Conservation (phyloP, 2,888 invertebrate genomes). For the Gymnoscelis rufifasciata region DNA sequence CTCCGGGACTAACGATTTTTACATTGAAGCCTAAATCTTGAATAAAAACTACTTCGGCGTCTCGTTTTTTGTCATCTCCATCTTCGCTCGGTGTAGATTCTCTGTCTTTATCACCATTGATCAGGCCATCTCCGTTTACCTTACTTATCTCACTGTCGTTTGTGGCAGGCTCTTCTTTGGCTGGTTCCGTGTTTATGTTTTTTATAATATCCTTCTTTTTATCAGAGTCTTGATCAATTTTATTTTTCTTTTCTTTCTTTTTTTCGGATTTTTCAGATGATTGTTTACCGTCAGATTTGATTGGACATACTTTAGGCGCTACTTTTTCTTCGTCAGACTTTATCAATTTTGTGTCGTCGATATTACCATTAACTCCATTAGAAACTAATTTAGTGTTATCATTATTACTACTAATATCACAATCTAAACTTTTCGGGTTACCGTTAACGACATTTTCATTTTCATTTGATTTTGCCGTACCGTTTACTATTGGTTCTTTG, state of each 20-base stretch:
- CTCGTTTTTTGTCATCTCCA: conserved; percentile 80
- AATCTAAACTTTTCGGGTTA: conserved; percentile 65
- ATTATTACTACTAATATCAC: conserved; percentile 78
- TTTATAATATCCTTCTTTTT: conserved; percentile 51
- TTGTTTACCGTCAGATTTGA: conserved; percentile 49
- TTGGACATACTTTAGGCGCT: conserved; percentile 40
- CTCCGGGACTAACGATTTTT: conserved; percentile 94
- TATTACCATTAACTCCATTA: conserved; percentile 70
- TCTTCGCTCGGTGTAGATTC: conserved; percentile 72
- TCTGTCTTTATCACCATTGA: conserved; percentile 67
- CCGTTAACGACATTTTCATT: conserved; percentile 59
- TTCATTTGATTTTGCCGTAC: conserved; percentile 53
- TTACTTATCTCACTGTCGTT: conserved; percentile 47
- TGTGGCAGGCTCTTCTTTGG: conserved; percentile 40
- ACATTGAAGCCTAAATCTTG: conserved; percentile 96
- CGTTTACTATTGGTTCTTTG: conserved; percentile 72
- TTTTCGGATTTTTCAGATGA: conserved; percentile 56
- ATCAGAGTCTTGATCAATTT: conserved; percentile 50
- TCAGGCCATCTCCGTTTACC: conserved; percentile 52
- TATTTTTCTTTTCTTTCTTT: conserved; percentile 61
- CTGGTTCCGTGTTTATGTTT: conserved; percentile 45
- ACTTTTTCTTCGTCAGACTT: conserved; percentile 59
- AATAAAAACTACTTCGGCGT: conserved; percentile 90
- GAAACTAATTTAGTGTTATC: conserved; percentile 71
- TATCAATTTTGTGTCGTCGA: conserved; percentile 61